Conservation (phyloP, 1,140 invertebrate species). For the Frieseomelitta varia region DNA sequence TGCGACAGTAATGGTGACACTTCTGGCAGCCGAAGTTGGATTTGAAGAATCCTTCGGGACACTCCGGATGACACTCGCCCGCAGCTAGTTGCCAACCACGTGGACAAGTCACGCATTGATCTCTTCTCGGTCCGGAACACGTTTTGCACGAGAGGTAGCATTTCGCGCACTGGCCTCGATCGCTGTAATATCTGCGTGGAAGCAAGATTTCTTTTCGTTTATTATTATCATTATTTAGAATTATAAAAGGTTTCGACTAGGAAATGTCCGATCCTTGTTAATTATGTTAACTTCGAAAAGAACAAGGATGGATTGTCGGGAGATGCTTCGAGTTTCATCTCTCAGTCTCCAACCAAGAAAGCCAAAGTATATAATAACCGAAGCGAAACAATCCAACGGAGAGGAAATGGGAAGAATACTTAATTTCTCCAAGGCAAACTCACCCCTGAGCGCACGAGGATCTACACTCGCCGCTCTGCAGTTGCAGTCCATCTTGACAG, state of each 20-base stretch:
- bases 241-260: not conserved
- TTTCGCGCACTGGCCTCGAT: slow-evolving; percentile 89
- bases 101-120: slow-evolving; percentile 92
- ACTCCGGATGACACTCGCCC: slow-evolving; percentile 91
- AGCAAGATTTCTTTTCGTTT: slow-evolving; percentile 6
- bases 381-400: too few relatives aligned
- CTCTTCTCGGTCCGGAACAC: slow-evolving; percentile 89
- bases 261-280: too few relatives aligned
- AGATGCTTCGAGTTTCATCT: not conserved
- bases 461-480: slow-evolving; percentile 91
- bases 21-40: slow-evolving; percentile 90
- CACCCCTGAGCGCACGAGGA: slow-evolving; percentile 87
- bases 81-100: slow-evolving; percentile 89
- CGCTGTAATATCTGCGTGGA: slow-evolving; percentile 89
- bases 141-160: slow-evolving; percentile 93
- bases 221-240: not conserved
- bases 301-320: too few relatives aligned
- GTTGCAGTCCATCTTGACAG: slow-evolving; percentile 87
- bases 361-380: too few relatives aligned
- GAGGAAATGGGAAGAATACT: not conserved
- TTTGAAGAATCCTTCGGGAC: slow-evolving; percentile 92
- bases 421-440: slow-evolving; percentile 31
- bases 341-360: not conserved
- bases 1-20: slow-evolving; percentile 92
- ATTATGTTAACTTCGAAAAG: too few relatives aligned